Evolutionary conservation across 2,797 vertebrate genomes (phyloP), one percentile per base, ranked within the genome.

Genomic region (Okamejei kenojei): DNA sequence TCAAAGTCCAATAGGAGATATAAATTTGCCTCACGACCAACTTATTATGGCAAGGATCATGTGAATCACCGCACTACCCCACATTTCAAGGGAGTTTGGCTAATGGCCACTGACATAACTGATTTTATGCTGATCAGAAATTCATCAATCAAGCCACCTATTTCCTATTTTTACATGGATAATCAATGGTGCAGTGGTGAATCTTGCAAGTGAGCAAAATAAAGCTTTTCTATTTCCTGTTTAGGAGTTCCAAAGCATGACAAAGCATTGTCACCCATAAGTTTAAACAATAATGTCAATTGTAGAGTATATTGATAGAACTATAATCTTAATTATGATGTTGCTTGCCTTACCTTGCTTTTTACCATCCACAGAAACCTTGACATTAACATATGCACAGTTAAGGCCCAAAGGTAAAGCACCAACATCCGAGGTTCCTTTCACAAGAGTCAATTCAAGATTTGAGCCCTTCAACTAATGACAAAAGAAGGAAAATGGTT

Each of bases 381-480:
- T 96, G 94, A 99, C 94, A 95, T 98, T 99, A 95, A 99, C 96
- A 0, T 97, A 98, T 68, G 97, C 95, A 93, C 98, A 99, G 90
- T 96, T 97, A 84, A 98, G 98, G 93, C 97, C 97, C 80, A 94
- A 95, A 19, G 95, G 79, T 32, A 95, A 94, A 13, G 84, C 94
- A 68, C 8, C 94, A 71, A 94, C 93, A 13, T 93, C 94, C 23
- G 96, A 94, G 0, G 96, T 95, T 1, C 98, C 97, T 95, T 96
- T 97, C 93, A 97, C 96, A 29, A 99, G 97, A 2, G 97, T 98
- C 61, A 99, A 96, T 94, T 98, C 97, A 95, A 99, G 95, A 94
- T 99, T 98, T 8, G 97, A 98, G 7, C 97, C 97, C 95, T 99
- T 99, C 95, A 99, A 95, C 99, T 99, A 95, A 17, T 26, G 13